Evolutionary conservation across 2,888 invertebrate species (phyloP), one percentile per base, ranked within the genome.

Genomic region (Campopleginae sp.): DNA sequence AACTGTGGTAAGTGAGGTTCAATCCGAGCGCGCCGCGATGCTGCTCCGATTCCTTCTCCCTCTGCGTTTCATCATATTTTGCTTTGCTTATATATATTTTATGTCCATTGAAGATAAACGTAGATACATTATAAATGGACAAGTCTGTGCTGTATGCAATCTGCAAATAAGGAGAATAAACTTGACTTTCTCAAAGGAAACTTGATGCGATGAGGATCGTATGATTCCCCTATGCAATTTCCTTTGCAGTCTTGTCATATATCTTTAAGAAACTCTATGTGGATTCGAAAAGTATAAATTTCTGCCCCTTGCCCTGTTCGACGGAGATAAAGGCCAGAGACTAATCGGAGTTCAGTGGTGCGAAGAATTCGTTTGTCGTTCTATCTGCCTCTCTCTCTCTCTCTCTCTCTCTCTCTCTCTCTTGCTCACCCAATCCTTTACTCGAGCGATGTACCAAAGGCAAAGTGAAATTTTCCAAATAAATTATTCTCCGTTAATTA

Each of bases 401-500:
- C 66, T 54, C 31, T 46, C 12, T n/a, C 48, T 51, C 33, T 58
- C 23, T 58, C 23, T 46, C 33, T 65, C 63, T 23, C 33, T 4
- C 19, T 65, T 14, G 7, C 65, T 65, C 31, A 33, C 51, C 65
- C 66, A 17, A 27, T 48, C 66, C 54, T 17, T 65, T 6, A 38
- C 54, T 54, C 8, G n/a, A 17, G n/a, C 23, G 51, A 78, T 33
- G 33, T 19, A 71, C 27, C 46, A 46, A 38, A 75, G 66, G 48
- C 58, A 42, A 65, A 77, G 66, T 78, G 44, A 78, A 86, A 80
- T 86, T 86, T 80, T 68, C 79, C 82, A 83, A 86, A 85, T 86
- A 83, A 86, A 86, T 86, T 85, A 86, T 86, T 78, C 66, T 58
- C 76, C 70, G 79, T 83, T 82, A 83, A 86, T 85, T 85, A 83